Percentiles rank a stretch among this genome's conserved stretches.
Evolutionary conservation across 2,888 invertebrate genomes (phyloP).

Genomic region (Pandemis corylana): DNA sequence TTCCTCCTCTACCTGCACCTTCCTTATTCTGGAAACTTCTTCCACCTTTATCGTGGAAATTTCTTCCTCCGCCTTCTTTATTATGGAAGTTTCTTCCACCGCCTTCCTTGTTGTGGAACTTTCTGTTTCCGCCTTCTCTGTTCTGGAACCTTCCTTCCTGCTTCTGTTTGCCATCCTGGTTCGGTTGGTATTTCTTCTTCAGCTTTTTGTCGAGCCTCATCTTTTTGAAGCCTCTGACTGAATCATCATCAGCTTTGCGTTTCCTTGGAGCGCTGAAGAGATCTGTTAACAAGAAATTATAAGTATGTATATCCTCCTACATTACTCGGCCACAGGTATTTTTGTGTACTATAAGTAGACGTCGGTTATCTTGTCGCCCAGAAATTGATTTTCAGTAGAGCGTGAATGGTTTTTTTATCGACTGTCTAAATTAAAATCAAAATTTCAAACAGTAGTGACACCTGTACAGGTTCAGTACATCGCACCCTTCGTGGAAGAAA

Average conservation of each 20-base stretch:
- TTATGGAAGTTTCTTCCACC: conserved; percentile 42
- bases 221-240: conserved; percentile 75
- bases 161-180: conserved; percentile 48
- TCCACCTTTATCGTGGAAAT: conserved; percentile 21
- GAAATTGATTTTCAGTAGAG: too few species aligned
- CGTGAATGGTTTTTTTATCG: too few species aligned
- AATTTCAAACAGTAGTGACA: too few species aligned
- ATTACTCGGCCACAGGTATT: too few species aligned
- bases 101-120: conserved; percentile 39
- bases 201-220: conserved; percentile 76
- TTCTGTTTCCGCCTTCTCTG: conserved; percentile 49
- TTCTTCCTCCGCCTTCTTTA: conserved; percentile 34
- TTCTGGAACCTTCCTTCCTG: conserved; percentile 54
- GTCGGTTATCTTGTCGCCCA: too few species aligned
- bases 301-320: not conserved
- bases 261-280: conserved; percentile 71
- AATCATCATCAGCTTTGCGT: conserved; percentile 67
- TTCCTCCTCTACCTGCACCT: conserved; percentile 42
- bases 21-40: conserved; percentile 51
- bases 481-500: too few species aligned
- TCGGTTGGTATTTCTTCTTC: conserved; percentile 69
- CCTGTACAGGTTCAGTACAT: too few species aligned
- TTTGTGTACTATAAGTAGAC: too few species aligned
- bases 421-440: too few species aligned
- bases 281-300: conserved; percentile 57